phyloP scores from a whole-genome alignment of 2,797 vertebrate genomes.

The Sebastes jordani region DNA sequence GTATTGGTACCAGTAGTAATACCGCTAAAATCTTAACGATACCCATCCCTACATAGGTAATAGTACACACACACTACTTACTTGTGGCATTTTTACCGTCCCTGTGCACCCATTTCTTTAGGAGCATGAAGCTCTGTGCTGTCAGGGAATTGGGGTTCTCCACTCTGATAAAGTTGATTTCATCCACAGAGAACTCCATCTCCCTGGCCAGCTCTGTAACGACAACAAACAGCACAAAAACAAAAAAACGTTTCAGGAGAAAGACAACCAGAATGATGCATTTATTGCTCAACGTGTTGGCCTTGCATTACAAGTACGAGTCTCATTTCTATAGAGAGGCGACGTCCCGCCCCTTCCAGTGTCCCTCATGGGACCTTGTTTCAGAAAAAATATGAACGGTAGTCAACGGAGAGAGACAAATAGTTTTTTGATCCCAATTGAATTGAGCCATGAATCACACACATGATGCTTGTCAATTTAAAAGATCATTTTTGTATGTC shows the following conservation, averaged over 20 bases:
- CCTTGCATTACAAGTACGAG: neutral
- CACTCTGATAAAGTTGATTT: conserved; percentile 98
- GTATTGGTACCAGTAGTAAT: no score
- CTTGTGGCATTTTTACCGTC: conserved; percentile 99
- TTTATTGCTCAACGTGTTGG: neutral
- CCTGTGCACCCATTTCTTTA: conserved; percentile 99
- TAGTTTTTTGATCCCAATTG: rapidly evolving
- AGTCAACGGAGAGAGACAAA: no score
- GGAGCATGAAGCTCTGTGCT: conserved; percentile 98
- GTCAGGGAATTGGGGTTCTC: conserved; percentile 99
- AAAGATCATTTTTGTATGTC: no score
- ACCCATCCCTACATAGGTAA: neutral
- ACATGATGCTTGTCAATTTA: no score
- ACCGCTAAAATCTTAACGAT: no score
- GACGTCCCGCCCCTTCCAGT: no score
- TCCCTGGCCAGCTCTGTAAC: conserved; percentile 97
- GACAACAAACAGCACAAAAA: neutral
- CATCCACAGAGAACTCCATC: conserved; percentile 98
- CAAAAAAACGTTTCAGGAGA: neutral
- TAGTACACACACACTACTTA: conserved; percentile 78
- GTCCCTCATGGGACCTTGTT: no score
- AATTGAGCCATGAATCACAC: no score
- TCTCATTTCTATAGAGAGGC: neutral
- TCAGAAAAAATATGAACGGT: no score
- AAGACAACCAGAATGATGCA: neutral